These are phyloP conservation scores for Morus bassanus DNA, from an alignment of 2,797 vertebrate genomes.

Conservation along the genomic window DNA sequence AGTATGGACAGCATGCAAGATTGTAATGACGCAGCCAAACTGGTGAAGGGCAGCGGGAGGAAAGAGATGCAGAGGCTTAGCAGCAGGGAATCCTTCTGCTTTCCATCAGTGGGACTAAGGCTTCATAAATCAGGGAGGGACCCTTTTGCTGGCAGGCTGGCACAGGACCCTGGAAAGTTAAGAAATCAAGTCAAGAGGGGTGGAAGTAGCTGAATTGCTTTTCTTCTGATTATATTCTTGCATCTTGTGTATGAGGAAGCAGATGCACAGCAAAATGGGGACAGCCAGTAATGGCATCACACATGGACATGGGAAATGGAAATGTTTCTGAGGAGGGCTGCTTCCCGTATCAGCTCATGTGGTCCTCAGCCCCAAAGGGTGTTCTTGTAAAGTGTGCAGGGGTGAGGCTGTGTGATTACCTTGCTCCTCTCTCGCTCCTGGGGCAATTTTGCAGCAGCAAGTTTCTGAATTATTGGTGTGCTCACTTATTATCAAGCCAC, in stretches of 20 bases:
- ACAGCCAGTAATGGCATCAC: not conserved
- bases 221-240: not conserved
- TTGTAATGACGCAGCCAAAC: rapidly evolving
- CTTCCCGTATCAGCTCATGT: rapidly evolving
- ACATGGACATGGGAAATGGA: not conserved
- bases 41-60: not conserved
- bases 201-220: not conserved
- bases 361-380: not conserved
- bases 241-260: not conserved
- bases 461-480: not conserved
- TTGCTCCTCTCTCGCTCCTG: not conserved
- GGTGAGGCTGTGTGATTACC: not conserved
- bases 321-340: not conserved
- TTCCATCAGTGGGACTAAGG: not conserved
- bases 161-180: not conserved
- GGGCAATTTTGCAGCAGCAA: not conserved
- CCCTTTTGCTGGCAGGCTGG: not conserved
- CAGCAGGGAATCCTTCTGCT: not conserved
- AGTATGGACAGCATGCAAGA: rapidly evolving
- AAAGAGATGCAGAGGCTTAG: not conserved
- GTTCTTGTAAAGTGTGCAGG: rapidly evolving
- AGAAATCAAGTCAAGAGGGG: not conserved
- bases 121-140: not conserved
- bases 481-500: not conserved
- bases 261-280: not conserved